Conservation (phyloP, 1,140 invertebrate species). For the Drosophila subpulchrella region DNA sequence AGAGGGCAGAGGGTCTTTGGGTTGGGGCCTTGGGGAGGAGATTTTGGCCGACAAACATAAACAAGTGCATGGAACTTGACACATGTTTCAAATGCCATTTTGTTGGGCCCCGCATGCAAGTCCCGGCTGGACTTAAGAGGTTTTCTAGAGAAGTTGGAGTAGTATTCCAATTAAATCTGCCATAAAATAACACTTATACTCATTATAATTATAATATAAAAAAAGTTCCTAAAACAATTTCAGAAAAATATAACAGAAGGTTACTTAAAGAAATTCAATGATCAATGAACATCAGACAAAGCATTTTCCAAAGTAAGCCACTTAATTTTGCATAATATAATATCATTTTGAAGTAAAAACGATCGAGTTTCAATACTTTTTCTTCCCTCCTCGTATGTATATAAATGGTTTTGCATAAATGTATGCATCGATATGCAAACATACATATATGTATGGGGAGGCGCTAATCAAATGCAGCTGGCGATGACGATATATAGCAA, state of each 20-base stretch:
- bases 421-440: slow-evolving; percentile 4
- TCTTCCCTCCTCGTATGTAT: slow-evolving; percentile 4
- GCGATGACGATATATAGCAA: slow-evolving; percentile 41
- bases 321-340: too few species aligned
- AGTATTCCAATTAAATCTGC: background rate
- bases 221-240: too few species aligned
- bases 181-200: background rate
- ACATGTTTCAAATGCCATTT: slow-evolving; percentile 77
- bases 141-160: background rate
- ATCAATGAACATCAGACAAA: too few species aligned
- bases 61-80: slow-evolving; percentile 74
- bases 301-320: too few species aligned
- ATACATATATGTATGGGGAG: slow-evolving; percentile 23
- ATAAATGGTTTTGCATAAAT: background rate
- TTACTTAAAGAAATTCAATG: too few species aligned
- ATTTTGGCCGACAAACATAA: slow-evolving; percentile 52
- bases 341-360: too few species aligned
- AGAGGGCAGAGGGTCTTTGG: background rate
- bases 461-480: slow-evolving; percentile 75
- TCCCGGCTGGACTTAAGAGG: slow-evolving; percentile 4
- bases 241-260: too few species aligned
- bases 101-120: slow-evolving; percentile 28
- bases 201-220: too few species aligned
- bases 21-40: slow-evolving; percentile 3
- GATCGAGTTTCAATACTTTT: slow-evolving; percentile 3